These are phyloP conservation scores for Agrochola litura DNA, from an alignment of 2,888 invertebrate species.

Conservation along the genomic window DNA sequence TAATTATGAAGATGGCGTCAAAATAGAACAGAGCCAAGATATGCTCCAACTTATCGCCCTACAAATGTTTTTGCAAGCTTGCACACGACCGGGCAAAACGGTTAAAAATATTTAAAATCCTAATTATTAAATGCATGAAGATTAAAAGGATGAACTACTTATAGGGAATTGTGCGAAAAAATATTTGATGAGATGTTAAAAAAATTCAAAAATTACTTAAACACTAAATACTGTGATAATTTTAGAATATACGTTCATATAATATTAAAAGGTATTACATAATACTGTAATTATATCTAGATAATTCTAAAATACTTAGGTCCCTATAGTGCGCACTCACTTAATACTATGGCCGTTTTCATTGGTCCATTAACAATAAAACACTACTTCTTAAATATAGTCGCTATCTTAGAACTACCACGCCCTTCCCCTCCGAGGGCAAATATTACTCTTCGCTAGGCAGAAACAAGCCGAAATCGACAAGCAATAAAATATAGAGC, in stretches of 20 bases:
- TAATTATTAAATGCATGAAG: conserved; percentile 6
- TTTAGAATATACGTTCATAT: neutral
- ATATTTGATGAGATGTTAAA: neutral
- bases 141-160: neutral
- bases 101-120: neutral
- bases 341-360: neutral
- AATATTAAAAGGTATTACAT: too few relatives aligned
- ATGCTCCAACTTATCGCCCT: too few relatives aligned
- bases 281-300: neutral
- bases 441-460: conserved; percentile 37
- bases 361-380: conserved; percentile 4
- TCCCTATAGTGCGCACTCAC: conserved; percentile 26
- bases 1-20: too few relatives aligned
- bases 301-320: conserved; percentile 16
- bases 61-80: conserved; percentile 7
- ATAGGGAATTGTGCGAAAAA: neutral
- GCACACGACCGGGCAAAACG: conserved; percentile 9
- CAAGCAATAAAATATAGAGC: neutral
- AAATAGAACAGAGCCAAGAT: neutral
- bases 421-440: conserved; percentile 45
- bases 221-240: neutral
- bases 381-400: conserved; percentile 32
- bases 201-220: neutral
- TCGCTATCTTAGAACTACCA: conserved; percentile 52
- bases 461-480: neutral